Evolutionary conservation across 2,113 vertebrate genomes (phyloP).

Genomic region (Pseudopipra pipra): DNA sequence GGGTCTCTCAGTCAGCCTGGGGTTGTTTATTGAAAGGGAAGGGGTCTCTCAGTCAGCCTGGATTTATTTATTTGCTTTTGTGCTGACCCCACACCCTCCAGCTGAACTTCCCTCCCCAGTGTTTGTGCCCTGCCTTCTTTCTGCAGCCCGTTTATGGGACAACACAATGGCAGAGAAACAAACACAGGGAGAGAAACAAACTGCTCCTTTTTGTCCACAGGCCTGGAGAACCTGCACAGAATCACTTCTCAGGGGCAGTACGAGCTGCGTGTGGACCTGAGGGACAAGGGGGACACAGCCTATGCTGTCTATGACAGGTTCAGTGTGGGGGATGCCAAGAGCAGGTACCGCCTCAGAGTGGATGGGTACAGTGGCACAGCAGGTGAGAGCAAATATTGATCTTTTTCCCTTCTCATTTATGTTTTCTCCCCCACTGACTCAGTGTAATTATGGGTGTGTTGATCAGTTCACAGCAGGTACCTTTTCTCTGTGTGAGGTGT

Average conservation of each 20-base stretch:
- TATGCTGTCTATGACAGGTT: constrained; percentile 92
- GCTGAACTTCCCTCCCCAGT: background rate
- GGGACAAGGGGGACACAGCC: constrained; percentile 84
- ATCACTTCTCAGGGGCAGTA: constrained; percentile 92
- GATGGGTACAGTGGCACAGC: constrained; percentile 94
- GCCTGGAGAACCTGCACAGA: constrained; percentile 91
- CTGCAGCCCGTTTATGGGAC: too few species aligned
- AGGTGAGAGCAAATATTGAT: constrained; percentile 61
- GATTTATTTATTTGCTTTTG: background rate
- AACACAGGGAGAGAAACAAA: background rate
- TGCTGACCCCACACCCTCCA: background rate
- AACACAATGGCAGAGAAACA: background rate
- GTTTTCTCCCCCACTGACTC: background rate
- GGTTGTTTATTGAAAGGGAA: background rate
- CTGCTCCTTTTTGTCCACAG: constrained; percentile 57
- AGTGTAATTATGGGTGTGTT: background rate
- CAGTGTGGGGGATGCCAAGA: constrained; percentile 84
- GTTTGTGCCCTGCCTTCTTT: background rate
- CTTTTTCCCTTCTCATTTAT: background rate
- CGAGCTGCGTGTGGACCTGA: constrained; percentile 91
- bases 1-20: too few species aligned
- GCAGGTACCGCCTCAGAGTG: constrained; percentile 88
- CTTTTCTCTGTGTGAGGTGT: background rate
- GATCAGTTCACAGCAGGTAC: background rate
- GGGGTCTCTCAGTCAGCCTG: too few species aligned